phyloP scores from a whole-genome alignment of 2,888 invertebrate genomes.

The Caenorhabditis angaria region DNA sequence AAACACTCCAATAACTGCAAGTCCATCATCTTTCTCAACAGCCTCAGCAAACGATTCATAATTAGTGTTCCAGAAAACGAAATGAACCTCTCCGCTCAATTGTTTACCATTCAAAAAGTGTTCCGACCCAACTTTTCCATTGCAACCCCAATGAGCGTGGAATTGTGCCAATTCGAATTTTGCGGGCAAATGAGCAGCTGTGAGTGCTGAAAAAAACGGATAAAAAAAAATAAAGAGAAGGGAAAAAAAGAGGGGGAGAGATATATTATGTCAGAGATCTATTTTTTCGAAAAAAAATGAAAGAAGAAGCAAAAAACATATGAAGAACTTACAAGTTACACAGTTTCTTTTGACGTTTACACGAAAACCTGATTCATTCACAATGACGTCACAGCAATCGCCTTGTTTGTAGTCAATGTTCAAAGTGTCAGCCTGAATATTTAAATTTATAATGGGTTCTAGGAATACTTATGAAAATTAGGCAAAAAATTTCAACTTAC shows the following conservation, averaged over 20 bases:
- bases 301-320: neutral
- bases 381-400: conserved; percentile 53
- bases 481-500: conserved; percentile 17
- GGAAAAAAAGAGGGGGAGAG: neutral
- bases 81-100: conserved; percentile 63
- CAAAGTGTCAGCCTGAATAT: conserved; percentile 53
- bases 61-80: conserved; percentile 68
- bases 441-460: neutral
- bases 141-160: conserved; percentile 68
- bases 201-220: conserved; percentile 32
- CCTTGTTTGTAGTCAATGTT: conserved; percentile 58
- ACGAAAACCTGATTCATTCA: conserved; percentile 48
- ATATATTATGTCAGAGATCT: neutral
- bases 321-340: conserved; percentile 44
- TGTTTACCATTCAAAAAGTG: conserved; percentile 63
- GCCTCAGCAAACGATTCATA: conserved; percentile 63
- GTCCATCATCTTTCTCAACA: conserved; percentile 59
- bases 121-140: conserved; percentile 64
- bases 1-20: conserved; percentile 68
- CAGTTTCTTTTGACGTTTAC: conserved; percentile 55
- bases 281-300: conserved; percentile 5
- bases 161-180: conserved; percentile 64
- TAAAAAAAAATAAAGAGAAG: neutral
- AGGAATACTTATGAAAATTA: neutral
- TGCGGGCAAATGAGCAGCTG: conserved; percentile 44